A percentile compares a stretch with the other conserved stretches of the same genome.
phyloP scores from a whole-genome alignment of 2,888 invertebrate species.

The Digitonthophagus gazella region DNA sequence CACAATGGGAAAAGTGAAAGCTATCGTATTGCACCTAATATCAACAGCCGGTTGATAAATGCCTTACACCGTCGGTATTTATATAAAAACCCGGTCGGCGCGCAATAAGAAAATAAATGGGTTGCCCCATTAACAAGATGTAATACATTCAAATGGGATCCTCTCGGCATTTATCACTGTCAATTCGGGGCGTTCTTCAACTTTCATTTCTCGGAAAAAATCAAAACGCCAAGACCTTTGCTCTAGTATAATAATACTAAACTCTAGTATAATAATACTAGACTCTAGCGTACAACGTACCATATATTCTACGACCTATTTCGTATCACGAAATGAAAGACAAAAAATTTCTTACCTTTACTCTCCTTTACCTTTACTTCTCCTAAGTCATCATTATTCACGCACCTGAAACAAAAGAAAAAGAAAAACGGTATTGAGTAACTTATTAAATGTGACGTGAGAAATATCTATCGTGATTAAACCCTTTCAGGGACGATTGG shows the following conservation, averaged over 20 bases:
- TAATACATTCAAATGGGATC: constrained; percentile 18
- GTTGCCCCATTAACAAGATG: constrained; percentile 9
- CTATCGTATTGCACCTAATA: constrained; percentile 13
- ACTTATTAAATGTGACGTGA: neutral
- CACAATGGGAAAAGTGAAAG: constrained; percentile 15
- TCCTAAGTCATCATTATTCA: too few species aligned
- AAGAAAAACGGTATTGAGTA: too few species aligned
- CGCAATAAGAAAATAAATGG: constrained; percentile 13
- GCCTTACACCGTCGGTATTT: neutral
- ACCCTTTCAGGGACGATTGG: neutral
- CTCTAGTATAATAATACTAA: too few species aligned
- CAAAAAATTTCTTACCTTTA: too few species aligned
- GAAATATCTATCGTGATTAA: constrained; percentile 1
- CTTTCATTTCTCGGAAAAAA: constrained; percentile 11
- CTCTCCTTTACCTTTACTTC: too few species aligned
- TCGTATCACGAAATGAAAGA: too few species aligned
- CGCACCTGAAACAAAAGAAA: too few species aligned
- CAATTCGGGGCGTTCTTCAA: constrained; percentile 7
- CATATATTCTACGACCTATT: too few species aligned
- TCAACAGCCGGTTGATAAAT: neutral
- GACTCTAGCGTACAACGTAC: too few species aligned
- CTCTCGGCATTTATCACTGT: constrained; percentile 8
- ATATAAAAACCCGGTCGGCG: neutral
- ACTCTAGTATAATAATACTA: too few species aligned
- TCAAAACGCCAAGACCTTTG: constrained; percentile 4